Conservation (phyloP, 92 coral and sea anemone species). For the Siderastrea radians region DNA sequence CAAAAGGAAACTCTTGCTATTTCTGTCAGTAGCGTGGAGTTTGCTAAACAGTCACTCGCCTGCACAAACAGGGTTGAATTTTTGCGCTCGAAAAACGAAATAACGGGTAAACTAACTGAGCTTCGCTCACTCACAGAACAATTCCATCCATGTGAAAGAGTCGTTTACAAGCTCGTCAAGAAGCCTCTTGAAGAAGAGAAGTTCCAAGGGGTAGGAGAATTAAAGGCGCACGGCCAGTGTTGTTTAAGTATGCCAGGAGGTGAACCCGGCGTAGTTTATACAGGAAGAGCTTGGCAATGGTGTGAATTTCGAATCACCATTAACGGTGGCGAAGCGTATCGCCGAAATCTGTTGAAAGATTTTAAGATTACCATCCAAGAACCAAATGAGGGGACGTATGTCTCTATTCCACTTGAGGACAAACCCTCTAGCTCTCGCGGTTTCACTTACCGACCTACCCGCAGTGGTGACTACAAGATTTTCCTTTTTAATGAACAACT, state of each 20-base stretch:
- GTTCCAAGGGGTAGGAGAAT: background rate
- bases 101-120: background rate
- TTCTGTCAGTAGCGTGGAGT: background rate
- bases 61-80: conserved; percentile 2
- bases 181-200: conserved; percentile 13
- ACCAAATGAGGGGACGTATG: background rate
- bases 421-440: conserved; percentile 2
- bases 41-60: background rate
- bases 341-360: background rate
- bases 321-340: background rate
- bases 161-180: conserved; percentile 1
- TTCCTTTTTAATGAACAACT: background rate
- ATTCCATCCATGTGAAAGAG: conserved; percentile 18
- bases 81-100: background rate
- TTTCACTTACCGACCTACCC: background rate
- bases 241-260: conserved; percentile 26
- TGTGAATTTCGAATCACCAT: conserved; percentile 15
- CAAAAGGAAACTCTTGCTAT: conserved; percentile 5
- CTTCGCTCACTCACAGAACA: background rate
- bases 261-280: conserved; percentile 15
- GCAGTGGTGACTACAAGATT: conserved; percentile 20
- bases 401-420: background rate
- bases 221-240: background rate
- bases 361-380: background rate
- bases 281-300: conserved; percentile 11